Conservation (phyloP, 2,888 invertebrate genomes). For the Drosophila greeni region DNA sequence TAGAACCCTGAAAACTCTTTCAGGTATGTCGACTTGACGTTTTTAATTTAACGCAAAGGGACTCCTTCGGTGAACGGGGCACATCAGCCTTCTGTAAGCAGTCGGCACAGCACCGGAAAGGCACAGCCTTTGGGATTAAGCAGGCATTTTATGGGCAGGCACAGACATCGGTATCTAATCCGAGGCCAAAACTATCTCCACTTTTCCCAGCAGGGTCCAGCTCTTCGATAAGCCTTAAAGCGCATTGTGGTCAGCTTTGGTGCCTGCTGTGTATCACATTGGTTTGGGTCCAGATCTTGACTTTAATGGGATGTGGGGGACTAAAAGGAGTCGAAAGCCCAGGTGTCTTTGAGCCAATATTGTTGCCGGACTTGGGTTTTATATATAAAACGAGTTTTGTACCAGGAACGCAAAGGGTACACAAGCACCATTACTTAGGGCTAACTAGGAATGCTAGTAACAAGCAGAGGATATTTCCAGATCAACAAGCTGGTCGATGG, state of each 20-base stretch:
- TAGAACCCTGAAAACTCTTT: slow-evolving; percentile 2
- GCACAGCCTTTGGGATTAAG: slow-evolving; percentile 3
- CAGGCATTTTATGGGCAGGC: slow-evolving; percentile 5
- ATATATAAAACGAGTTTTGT: neutral
- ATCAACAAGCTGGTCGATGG: neutral
- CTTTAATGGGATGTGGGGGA: slow-evolving; percentile 2
- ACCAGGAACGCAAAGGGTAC: neutral
- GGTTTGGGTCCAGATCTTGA: neutral
- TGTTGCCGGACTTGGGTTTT: neutral
- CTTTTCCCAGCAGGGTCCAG: slow-evolving; percentile 59
- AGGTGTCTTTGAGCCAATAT: neutral
- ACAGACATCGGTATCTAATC: slow-evolving; percentile 8
- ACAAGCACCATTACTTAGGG: neutral
- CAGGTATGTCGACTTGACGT: slow-evolving; percentile 1
- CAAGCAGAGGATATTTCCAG: neutral
- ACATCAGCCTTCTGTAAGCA: neutral
- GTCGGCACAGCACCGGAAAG: too few relatives aligned
- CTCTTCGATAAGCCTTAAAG: slow-evolving; percentile 63
- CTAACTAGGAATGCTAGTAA: neutral
- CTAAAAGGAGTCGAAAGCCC: neutral
- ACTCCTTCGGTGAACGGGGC: too few relatives aligned
- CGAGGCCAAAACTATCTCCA: slow-evolving; percentile 20
- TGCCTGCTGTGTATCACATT: neutral
- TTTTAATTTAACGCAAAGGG: slow-evolving; percentile 7
- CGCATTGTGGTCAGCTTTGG: slow-evolving; percentile 47